phyloP scores from a whole-genome alignment of 92 coral and sea anemone genomes.

The Pocillopora grandis region DNA sequence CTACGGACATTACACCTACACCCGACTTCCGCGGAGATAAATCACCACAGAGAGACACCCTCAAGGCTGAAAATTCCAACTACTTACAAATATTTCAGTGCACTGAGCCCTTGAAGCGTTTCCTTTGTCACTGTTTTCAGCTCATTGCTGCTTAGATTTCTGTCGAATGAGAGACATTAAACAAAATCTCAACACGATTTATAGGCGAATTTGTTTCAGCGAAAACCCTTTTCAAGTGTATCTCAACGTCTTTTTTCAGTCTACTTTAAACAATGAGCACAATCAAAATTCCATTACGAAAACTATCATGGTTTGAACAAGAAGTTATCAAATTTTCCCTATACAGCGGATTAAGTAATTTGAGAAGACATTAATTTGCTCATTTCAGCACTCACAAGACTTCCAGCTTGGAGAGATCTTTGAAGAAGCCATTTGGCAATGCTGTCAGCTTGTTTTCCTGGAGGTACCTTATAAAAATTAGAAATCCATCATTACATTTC shows the following conservation, averaged over 20 bases:
- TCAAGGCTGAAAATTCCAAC: background rate
- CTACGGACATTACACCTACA: no score
- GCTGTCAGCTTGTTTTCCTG: background rate
- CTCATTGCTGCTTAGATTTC: constrained; percentile 49
- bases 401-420: background rate
- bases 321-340: no score
- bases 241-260: no score
- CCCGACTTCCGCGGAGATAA: no score
- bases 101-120: constrained; percentile 53
- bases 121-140: constrained; percentile 31
- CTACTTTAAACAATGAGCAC: no score
- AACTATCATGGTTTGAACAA: no score
- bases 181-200: background rate
- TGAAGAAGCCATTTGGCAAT: background rate
- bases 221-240: background rate
- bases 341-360: no score
- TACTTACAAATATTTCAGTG: constrained; percentile 57
- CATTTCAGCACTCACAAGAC: background rate
- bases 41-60: no score
- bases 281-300: no score
- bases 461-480: background rate
- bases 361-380: no score
- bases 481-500: no score
- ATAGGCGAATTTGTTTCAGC: no score
- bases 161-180: background rate